A percentile compares a stretch with the other conserved stretches of the same genome.
phyloP scores from a whole-genome alignment of 2,797 vertebrate species.

The Melanotaenia parkinsoni region DNA sequence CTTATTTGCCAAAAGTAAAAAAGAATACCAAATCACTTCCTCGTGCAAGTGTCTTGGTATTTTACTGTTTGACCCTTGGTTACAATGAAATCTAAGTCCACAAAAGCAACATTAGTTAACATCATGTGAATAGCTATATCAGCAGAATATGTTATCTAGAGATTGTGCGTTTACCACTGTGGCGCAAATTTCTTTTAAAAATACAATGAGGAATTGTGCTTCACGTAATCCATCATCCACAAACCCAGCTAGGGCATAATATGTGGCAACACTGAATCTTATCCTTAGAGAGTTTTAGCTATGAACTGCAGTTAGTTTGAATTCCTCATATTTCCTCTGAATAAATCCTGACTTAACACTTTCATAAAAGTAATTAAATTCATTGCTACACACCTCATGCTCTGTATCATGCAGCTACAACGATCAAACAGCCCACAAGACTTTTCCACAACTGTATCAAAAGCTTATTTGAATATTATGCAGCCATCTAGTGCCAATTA shows the following conservation, averaged over 20 bases:
- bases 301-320: slow-evolving; percentile 45
- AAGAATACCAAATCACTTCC: slow-evolving; percentile 35
- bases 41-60: slow-evolving; percentile 42
- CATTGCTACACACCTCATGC: slow-evolving; percentile 51
- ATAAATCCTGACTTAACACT: slow-evolving; percentile 58
- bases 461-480: slow-evolving; percentile 82
- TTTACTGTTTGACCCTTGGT: slow-evolving; percentile 45
- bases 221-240: slow-evolving; percentile 75
- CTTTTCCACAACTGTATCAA: slow-evolving; percentile 62
- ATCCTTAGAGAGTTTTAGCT: slow-evolving; percentile 50
- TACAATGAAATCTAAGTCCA: slow-evolving; percentile 50
- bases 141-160: slow-evolving; percentile 57
- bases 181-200: slow-evolving; percentile 54
- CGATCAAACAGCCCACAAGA: slow-evolving; percentile 55
- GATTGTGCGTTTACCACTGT: slow-evolving; percentile 65
- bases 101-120: slow-evolving; percentile 50
- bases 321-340: slow-evolving; percentile 32
- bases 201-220: slow-evolving; percentile 82
- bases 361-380: slow-evolving; percentile 64
- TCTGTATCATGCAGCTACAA: slow-evolving; percentile 49
- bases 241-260: slow-evolving; percentile 63
- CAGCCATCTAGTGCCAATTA: slow-evolving; percentile 89
- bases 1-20: slow-evolving; percentile 51
- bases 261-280: slow-evolving; percentile 50
- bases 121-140: slow-evolving; percentile 32